Conservation (phyloP, 2,113 vertebrate genomes). For the Synchiropus splendidus region DNA sequence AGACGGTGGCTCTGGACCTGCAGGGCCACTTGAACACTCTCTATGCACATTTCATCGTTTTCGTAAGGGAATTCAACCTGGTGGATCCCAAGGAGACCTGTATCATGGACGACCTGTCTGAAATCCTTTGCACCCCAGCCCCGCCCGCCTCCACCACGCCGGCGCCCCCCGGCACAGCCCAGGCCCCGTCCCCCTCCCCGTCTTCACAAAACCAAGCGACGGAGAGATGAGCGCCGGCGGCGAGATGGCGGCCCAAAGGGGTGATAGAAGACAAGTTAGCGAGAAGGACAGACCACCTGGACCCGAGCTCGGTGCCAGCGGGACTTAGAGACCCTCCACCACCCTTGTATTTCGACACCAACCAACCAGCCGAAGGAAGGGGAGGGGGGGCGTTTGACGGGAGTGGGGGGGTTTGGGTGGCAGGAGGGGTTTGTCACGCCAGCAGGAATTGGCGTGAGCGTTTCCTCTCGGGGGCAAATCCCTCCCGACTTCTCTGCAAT, state of each 20-base stretch:
- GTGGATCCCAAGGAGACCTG: slow-evolving; percentile 97
- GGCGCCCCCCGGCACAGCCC: slow-evolving; percentile 25
- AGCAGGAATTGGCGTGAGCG: slow-evolving; percentile 65
- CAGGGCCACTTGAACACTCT: slow-evolving; percentile 98
- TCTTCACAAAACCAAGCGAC: slow-evolving; percentile 93
- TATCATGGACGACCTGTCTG: slow-evolving; percentile 96
- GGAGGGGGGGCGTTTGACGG: slow-evolving; percentile 10
- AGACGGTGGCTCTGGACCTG: slow-evolving; percentile 91
- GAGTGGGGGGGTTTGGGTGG: slow-evolving; percentile 15
- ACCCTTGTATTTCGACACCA: slow-evolving; percentile 55
- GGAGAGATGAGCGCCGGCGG: slow-evolving; percentile 82
- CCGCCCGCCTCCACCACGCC: slow-evolving; percentile 33
- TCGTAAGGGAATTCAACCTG: slow-evolving; percentile 95
- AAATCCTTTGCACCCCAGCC: slow-evolving; percentile 80
- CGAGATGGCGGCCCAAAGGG: slow-evolving; percentile 22
- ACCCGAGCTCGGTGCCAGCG: slow-evolving; percentile 46
- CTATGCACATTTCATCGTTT: slow-evolving; percentile 95
- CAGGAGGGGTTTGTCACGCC: slow-evolving; percentile 56
- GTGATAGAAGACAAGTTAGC: slow-evolving; percentile 40
- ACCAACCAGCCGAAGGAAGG: slow-evolving; percentile 41
- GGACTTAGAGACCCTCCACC: slow-evolving; percentile 59
- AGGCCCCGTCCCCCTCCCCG: slow-evolving; percentile 53
- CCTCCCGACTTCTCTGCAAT: slow-evolving; percentile 60
- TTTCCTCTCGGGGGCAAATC: slow-evolving; percentile 53
- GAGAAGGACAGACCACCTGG: slow-evolving; percentile 39